These are phyloP conservation scores for Thymelicus sylvestris DNA, from an alignment of 2,888 invertebrate species.

Conservation along the genomic window DNA sequence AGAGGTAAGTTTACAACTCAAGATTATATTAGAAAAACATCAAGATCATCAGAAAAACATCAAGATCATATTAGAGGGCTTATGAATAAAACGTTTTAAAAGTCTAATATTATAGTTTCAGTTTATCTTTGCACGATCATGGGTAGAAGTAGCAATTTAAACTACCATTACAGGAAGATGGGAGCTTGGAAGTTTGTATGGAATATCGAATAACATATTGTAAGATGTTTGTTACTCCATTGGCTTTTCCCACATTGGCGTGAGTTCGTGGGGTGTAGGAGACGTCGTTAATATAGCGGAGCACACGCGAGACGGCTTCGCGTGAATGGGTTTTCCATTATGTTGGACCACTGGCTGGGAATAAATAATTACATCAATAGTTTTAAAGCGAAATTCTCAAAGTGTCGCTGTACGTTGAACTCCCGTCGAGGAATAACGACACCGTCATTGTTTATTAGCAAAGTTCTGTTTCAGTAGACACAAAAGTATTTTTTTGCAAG, in stretches of 20 bases:
- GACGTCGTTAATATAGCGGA: slow-evolving; percentile 51
- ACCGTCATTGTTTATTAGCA: too few species aligned
- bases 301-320: slow-evolving; percentile 50
- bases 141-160: slow-evolving; percentile 24
- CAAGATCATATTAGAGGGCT: too few species aligned
- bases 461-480: too few species aligned
- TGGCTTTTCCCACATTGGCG: slow-evolving; percentile 34
- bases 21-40: too few species aligned
- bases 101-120: slow-evolving; percentile 16
- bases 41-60: too few species aligned
- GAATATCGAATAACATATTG: slow-evolving; percentile 30
- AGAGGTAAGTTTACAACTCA: too few species aligned
- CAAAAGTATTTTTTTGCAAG: too few species aligned
- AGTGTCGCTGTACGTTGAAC: neutral
- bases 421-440: neutral
- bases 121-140: slow-evolving; percentile 21
- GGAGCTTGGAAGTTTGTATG: slow-evolving; percentile 1
- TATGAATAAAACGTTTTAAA: slow-evolving; percentile 14
- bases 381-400: neutral
- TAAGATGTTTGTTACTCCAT: slow-evolving; percentile 29
- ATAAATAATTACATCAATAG: slow-evolving; percentile 12
- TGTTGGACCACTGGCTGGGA: slow-evolving; percentile 39
- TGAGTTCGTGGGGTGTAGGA: slow-evolving; percentile 46
- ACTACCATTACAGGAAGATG: slow-evolving; percentile 13
- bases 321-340: slow-evolving; percentile 70